These are phyloP conservation scores for Cheilosia urbana DNA, from an alignment of 2,888 invertebrate genomes.

Conservation along the genomic window DNA sequence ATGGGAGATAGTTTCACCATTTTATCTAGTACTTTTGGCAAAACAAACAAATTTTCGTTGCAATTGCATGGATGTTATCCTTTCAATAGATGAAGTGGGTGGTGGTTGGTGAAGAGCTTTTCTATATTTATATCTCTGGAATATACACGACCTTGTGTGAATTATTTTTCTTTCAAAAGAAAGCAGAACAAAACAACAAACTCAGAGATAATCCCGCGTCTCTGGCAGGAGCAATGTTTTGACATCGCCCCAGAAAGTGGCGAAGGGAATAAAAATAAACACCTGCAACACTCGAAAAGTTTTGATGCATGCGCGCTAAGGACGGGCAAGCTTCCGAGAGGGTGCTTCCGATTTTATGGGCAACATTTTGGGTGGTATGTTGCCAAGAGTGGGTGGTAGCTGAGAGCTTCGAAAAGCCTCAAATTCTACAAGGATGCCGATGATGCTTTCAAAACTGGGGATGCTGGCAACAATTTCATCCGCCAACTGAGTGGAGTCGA, in stretches of 20 bases:
- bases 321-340: background rate
- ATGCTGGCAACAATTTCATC: slow-evolving; percentile 45
- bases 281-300: slow-evolving; percentile 69
- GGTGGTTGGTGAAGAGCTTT: slow-evolving; percentile 56
- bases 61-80: slow-evolving; percentile 62
- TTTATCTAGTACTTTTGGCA: slow-evolving; percentile 55
- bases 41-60: slow-evolving; percentile 71
- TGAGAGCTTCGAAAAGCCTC: background rate
- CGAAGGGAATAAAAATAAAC: slow-evolving; percentile 57
- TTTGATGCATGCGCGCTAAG: slow-evolving; percentile 32
- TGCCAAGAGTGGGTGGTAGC: background rate
- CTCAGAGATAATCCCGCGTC: slow-evolving; percentile 58
- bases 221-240: slow-evolving; percentile 67
- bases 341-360: slow-evolving; percentile 49
- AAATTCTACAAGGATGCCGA: background rate
- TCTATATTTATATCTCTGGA: slow-evolving; percentile 62
- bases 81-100: slow-evolving; percentile 11
- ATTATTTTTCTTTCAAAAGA: slow-evolving; percentile 54
- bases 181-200: slow-evolving; percentile 27
- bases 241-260: slow-evolving; percentile 68
- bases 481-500: slow-evolving; percentile 50
- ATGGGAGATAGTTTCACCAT: slow-evolving; percentile 52
- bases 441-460: background rate
- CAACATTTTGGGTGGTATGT: slow-evolving; percentile 33
- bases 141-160: slow-evolving; percentile 72